Conservation (phyloP, 1,140 invertebrate species). For the Pogonognathellus flavescens region DNA sequence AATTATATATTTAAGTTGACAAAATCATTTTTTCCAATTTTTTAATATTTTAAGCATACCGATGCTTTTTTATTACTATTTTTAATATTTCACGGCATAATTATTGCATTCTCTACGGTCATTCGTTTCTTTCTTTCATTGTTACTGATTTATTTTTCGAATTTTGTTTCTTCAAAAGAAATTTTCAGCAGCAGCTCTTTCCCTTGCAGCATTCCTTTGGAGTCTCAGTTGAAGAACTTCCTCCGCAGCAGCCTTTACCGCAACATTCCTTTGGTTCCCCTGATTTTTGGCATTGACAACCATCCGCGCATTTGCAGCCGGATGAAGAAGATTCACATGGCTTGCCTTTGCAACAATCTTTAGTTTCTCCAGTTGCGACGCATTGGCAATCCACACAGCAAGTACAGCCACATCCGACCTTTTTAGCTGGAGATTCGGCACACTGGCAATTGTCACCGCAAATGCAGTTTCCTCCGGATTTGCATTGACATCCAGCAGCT, state of each 20-base stretch:
- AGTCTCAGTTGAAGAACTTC: neutral
- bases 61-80: no score
- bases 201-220: conserved; percentile 6
- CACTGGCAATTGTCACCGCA: conserved; percentile 56
- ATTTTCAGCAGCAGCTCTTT: neutral
- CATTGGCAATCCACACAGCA: neutral
- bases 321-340: no score
- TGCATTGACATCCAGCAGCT: conserved; percentile 35
- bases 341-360: neutral
- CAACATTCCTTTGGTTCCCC: conserved; percentile 10
- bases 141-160: neutral
- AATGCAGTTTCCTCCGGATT: conserved; percentile 33
- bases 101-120: neutral
- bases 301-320: neutral
- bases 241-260: conserved; percentile 17
- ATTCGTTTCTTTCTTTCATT: neutral
- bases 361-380: neutral
- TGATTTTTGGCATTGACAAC: neutral
- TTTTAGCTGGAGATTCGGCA: neutral
- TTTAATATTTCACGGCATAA: neutral
- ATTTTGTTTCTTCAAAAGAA: neutral
- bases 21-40: no score
- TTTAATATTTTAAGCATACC: no score
- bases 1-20: no score
- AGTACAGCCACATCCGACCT: no score